Evolutionary conservation across 2,113 vertebrate genomes (phyloP).

Genomic region (Myocastor coypus): DNA sequence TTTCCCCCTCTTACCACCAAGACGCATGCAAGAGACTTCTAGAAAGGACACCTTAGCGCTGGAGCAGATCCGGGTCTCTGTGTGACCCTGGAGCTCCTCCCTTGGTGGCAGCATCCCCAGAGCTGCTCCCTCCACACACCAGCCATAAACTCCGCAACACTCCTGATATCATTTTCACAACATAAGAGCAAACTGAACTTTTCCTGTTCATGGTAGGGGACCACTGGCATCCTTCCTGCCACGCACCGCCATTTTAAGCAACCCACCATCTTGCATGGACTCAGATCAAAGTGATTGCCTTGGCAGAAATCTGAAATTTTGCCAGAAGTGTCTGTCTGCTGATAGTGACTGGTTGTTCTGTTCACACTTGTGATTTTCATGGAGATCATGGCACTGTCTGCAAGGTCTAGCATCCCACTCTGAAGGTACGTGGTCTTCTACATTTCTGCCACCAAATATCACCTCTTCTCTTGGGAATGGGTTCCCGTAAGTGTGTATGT

Average conservation of each 20-base stretch:
- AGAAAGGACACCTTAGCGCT: not conserved
- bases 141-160: not conserved
- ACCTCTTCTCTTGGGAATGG: not conserved
- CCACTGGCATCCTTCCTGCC: not conserved
- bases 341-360: not conserved
- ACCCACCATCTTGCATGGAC: not conserved
- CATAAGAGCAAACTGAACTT: slow-evolving; percentile 8
- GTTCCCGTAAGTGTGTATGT: not conserved
- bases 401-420: not conserved
- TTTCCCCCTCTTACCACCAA: not conserved
- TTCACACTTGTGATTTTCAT: not conserved
- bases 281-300: not conserved
- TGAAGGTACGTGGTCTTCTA: not conserved
- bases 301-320: not conserved
- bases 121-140: not conserved
- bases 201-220: not conserved
- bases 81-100: slow-evolving; percentile 7
- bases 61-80: not conserved
- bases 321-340: not conserved
- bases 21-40: not conserved
- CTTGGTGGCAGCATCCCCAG: not conserved
- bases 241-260: not conserved
- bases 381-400: not conserved
- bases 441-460: not conserved
- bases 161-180: slow-evolving; percentile 30